Conservation (phyloP, 2,113 vertebrate species). For the Rhizomys pruinosus region DNA sequence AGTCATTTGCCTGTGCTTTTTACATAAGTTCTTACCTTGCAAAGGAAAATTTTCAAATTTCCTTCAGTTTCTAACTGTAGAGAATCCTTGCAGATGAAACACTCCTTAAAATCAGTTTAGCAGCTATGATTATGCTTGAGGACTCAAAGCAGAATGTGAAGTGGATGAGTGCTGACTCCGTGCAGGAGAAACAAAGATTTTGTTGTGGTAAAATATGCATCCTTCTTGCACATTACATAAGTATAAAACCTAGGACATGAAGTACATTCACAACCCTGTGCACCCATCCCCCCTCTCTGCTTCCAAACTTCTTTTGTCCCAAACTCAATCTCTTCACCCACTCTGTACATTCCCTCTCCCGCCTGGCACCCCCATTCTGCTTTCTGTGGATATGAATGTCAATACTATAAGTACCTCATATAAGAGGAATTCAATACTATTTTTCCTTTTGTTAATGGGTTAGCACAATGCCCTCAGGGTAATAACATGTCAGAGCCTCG, state of each 20-base stretch:
- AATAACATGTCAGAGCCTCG: not conserved
- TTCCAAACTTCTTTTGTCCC: not conserved
- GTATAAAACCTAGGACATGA: not conserved
- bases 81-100: slow-evolving; percentile 1
- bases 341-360: not conserved
- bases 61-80: not conserved
- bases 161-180: not conserved
- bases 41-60: not conserved
- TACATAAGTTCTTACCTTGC: not conserved
- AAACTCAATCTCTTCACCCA: not conserved
- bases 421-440: not conserved
- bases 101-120: not conserved
- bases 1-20: not conserved
- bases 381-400: not conserved
- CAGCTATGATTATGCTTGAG: not conserved
- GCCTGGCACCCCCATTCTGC: not conserved
- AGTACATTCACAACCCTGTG: not conserved
- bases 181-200: not conserved
- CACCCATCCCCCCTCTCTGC: not conserved
- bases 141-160: not conserved
- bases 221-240: not conserved
- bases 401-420: not conserved
- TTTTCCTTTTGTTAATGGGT: not conserved
- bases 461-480: not conserved
- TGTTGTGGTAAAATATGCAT: not conserved